phyloP scores from a whole-genome alignment of 1,140 invertebrate genomes.

The Lycorma delicatula region DNA sequence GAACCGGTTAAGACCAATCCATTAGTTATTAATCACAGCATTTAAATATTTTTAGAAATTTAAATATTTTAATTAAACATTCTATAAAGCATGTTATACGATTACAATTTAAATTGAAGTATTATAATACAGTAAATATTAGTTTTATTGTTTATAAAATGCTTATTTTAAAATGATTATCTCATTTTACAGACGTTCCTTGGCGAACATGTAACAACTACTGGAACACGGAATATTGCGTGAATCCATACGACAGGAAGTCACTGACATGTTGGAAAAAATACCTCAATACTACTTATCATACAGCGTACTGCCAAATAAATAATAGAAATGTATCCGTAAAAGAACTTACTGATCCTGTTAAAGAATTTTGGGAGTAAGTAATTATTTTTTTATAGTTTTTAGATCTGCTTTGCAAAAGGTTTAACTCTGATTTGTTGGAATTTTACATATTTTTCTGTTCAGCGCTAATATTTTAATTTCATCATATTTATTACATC shows the following conservation, averaged over 20 bases:
- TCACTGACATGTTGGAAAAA: conserved; percentile 60
- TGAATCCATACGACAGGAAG: conserved; percentile 69
- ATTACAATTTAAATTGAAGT: too few species aligned
- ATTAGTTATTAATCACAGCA: too few species aligned
- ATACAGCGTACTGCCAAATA: conserved; percentile 50
- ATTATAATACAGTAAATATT: too few species aligned
- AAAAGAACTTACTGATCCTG: conserved; percentile 68
- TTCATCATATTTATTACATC: too few species aligned
- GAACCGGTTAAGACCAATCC: too few species aligned
- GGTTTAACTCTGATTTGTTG: too few species aligned
- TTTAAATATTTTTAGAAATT: neutral
- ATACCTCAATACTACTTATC: conserved; percentile 41
- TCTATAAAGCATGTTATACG: too few species aligned
- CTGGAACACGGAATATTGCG: conserved; percentile 82
- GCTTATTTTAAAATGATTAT: neutral
- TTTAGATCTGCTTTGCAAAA: too few species aligned
- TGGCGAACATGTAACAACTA: conserved; percentile 92
- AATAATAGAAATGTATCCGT: conserved; percentile 60
- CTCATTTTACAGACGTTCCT: conserved; percentile 63
- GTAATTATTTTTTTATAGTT: conserved; percentile 38
- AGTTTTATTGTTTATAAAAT: too few species aligned
- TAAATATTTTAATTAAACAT: neutral
- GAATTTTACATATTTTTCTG: too few species aligned
- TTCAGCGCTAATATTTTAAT: too few species aligned
- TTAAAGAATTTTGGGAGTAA: conserved; percentile 97